These are phyloP conservation scores for Nezara viridula DNA, from an alignment of 2,888 invertebrate genomes.

Conservation along the genomic window DNA sequence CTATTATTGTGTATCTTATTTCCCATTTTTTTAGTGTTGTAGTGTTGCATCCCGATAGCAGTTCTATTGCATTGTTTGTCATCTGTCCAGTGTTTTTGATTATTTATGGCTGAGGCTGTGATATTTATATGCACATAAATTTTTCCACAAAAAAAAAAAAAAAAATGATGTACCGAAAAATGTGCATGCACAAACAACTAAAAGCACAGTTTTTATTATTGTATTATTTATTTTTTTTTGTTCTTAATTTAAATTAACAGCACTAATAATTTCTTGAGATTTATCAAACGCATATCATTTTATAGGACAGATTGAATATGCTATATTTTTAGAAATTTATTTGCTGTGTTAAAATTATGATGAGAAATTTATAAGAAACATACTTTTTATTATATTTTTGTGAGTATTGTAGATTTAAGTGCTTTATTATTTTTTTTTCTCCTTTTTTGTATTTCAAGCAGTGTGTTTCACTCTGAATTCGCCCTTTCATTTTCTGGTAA, in stretches of 20 bases:
- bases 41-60: slow-evolving; percentile 55
- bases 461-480: neutral
- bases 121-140: slow-evolving; percentile 45
- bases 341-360: neutral
- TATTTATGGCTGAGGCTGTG: slow-evolving; percentile 8
- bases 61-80: slow-evolving; percentile 52
- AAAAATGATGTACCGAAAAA: neutral
- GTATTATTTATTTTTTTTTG: neutral
- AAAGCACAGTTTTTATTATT: slow-evolving; percentile 35
- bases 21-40: slow-evolving; percentile 54
- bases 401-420: slow-evolving; percentile 13
- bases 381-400: neutral
- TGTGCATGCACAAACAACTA: slow-evolving; percentile 40
- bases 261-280: slow-evolving; percentile 26
- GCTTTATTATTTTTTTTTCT: neutral
- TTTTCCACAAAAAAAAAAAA: neutral
- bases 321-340: slow-evolving; percentile 23
- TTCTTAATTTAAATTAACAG: slow-evolving; percentile 7
- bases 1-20: slow-evolving; percentile 46
- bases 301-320: slow-evolving; percentile 24
- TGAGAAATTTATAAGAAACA: neutral
- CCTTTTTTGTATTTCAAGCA: neutral
- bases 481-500: neutral
- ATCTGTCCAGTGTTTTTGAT: slow-evolving; percentile 51
- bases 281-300: slow-evolving; percentile 36